Conservation (phyloP, 1,140 invertebrate genomes). For the Ditylenchus dipsaci region DNA sequence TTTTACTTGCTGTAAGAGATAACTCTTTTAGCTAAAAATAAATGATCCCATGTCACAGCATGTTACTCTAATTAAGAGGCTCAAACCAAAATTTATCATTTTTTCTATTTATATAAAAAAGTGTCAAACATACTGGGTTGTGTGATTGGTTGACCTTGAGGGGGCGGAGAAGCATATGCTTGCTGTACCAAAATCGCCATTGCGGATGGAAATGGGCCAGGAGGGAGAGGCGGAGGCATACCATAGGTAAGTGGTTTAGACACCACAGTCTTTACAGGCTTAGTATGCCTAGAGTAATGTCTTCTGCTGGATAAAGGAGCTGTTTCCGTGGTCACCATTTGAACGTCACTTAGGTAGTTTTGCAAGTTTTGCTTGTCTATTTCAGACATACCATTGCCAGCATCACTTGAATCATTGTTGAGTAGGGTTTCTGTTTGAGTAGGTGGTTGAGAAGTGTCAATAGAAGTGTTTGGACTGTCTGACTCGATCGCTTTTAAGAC, state of each 20-base stretch:
- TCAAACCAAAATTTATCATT: too few species aligned
- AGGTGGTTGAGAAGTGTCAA: too few species aligned
- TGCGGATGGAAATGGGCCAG: neutral
- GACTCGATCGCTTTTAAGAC: too few species aligned
- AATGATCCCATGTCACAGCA: too few species aligned
- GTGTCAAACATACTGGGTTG: neutral
- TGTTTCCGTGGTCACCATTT: neutral
- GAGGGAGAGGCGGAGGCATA: neutral
- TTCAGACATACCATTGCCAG: too few species aligned
- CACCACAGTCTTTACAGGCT: neutral
- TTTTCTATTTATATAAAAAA: too few species aligned
- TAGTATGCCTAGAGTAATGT: neutral
- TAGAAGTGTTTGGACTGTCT: too few species aligned
- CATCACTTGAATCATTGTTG: too few species aligned
- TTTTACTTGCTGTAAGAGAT: too few species aligned
- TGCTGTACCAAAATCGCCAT: neutral
- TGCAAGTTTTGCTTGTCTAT: neutral
- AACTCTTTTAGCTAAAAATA: too few species aligned
- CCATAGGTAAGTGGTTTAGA: neutral
- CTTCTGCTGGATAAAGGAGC: neutral
- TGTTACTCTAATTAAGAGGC: too few species aligned
- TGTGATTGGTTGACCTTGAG: neutral
- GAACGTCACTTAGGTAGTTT: neutral
- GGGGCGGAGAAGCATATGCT: neutral
- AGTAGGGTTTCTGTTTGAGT: too few species aligned